Evolutionary conservation across 2,797 vertebrate species (phyloP).

Genomic region (Xiphophorus birchmanni): DNA sequence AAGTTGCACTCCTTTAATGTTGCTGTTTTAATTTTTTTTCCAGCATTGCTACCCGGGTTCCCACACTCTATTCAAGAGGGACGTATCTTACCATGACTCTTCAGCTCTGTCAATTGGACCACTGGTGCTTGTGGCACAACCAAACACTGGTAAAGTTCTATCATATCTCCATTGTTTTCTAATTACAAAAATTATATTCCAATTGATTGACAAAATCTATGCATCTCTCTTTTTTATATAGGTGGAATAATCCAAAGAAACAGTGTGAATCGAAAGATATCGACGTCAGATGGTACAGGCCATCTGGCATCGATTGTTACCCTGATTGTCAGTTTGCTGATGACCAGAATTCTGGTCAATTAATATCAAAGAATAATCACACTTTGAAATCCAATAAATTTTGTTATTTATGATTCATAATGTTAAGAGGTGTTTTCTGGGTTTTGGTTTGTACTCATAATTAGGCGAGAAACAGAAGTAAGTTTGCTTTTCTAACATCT

Average conservation of each 20-base stretch:
- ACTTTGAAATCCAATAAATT: neutral
- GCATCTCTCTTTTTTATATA: neutral
- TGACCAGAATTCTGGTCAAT: neutral
- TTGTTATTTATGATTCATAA: neutral
- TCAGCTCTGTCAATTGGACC: slow-evolving; percentile 61
- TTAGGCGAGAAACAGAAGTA: neutral
- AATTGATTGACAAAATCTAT: neutral
- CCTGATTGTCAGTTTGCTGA: slow-evolving; percentile 1
- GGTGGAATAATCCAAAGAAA: neutral
- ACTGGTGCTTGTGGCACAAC: neutral
- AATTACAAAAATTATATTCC: neutral
- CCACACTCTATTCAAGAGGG: neutral
- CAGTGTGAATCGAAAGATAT: neutral
- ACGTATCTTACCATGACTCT: slow-evolving; percentile 30
- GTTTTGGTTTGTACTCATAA: neutral
- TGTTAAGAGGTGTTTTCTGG: neutral
- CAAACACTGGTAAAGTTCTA: neutral
- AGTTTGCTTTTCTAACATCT: neutral
- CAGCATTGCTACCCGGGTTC: slow-evolving; percentile 57
- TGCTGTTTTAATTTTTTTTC: slow-evolving; percentile 19
- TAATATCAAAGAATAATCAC: neutral
- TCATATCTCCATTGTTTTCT: neutral
- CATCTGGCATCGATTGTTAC: neutral
- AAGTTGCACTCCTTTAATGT: neutral
- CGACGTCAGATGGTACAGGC: neutral